Percentiles rank a stretch among this genome's conserved stretches.
phyloP scores from a whole-genome alignment of 2,888 invertebrate species.

The Drepana falcataria region DNA sequence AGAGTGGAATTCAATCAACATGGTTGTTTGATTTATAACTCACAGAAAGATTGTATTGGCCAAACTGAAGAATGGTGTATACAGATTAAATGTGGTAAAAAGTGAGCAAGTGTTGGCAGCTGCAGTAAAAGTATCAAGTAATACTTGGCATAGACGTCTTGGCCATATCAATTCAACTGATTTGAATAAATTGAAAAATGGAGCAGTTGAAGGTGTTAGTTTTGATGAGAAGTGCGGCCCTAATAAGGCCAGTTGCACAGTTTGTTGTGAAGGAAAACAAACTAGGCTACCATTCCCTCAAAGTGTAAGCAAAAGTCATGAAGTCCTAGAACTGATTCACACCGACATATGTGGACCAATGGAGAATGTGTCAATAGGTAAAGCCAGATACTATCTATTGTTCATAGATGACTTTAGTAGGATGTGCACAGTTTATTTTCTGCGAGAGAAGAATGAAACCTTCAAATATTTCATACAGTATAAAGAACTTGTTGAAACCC shows the following conservation, averaged over 20 bases:
- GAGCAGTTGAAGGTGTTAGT: slow-evolving; percentile 11
- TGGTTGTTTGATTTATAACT: too few species aligned
- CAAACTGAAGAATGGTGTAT: too few species aligned
- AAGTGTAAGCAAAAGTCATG: slow-evolving; percentile 13
- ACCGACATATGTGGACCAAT: slow-evolving; percentile 9
- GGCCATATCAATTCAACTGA: slow-evolving; percentile 10
- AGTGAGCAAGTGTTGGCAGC: too few species aligned
- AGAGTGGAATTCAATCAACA: too few species aligned
- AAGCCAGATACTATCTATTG: slow-evolving; percentile 4
- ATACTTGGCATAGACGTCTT: slow-evolving; percentile 4
- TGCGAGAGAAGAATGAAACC: too few species aligned
- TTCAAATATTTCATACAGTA: slow-evolving; percentile 5
- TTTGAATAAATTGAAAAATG: slow-evolving; percentile 11
- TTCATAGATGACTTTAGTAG: slow-evolving; percentile 6
- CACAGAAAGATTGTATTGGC: too few species aligned
- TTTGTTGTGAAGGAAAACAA: slow-evolving; percentile 27
- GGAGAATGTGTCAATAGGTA: slow-evolving; percentile 7
- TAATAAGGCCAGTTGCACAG: slow-evolving; percentile 8
- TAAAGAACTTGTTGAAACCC: neutral
- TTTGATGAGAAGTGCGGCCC: slow-evolving; percentile 5
- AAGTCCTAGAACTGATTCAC: slow-evolving; percentile 9
- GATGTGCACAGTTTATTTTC: too few species aligned
- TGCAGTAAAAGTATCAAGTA: neutral
- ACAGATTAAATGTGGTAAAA: too few species aligned
- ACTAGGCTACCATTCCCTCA: slow-evolving; percentile 20